These are phyloP conservation scores for Paedocypris sp. DNA, from an alignment of 2,113 vertebrate genomes.

Conservation along the genomic window DNA sequence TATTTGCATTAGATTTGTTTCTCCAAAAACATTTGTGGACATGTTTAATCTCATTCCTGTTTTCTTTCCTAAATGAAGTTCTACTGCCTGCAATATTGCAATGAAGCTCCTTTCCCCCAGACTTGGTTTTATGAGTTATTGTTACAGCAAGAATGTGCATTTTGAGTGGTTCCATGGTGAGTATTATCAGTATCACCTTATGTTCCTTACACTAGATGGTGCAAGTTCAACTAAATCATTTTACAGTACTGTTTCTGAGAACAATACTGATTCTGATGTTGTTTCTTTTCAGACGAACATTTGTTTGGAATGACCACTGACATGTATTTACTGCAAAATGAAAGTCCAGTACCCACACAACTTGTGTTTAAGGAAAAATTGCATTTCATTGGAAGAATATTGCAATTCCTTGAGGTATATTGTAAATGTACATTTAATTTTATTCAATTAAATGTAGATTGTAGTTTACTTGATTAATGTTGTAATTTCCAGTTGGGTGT, in stretches of 20 bases:
- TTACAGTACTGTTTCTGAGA: no score
- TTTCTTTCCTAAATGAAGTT: constrained; percentile 41
- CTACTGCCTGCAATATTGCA: constrained; percentile 66
- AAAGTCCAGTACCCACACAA: constrained; percentile 58
- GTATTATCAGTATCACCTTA: no score
- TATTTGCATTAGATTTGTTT: background rate
- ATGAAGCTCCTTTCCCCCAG: constrained; percentile 64
- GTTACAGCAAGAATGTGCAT: constrained; percentile 59
- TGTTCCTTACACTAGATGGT: no score
- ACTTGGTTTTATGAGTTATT: constrained; percentile 54
- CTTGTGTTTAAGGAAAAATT: constrained; percentile 58
- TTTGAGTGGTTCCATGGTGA: constrained; percentile 62
- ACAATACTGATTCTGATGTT: background rate
- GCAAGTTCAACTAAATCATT: no score
- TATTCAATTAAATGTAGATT: background rate
- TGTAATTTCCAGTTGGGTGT: constrained; percentile 50
- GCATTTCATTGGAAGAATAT: constrained; percentile 56
- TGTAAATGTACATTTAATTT: background rate
- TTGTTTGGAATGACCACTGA: constrained; percentile 56
- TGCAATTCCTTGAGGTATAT: constrained; percentile 72
- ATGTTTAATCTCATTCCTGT: background rate
- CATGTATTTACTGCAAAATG: constrained; percentile 58
- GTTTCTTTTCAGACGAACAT: constrained; percentile 54
- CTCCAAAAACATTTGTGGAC: background rate
- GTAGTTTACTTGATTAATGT: background rate